Evolutionary conservation across 2,797 vertebrate genomes (phyloP), one percentile per base, ranked within the genome.

Genomic region (Diglossa cyanea): DNA sequence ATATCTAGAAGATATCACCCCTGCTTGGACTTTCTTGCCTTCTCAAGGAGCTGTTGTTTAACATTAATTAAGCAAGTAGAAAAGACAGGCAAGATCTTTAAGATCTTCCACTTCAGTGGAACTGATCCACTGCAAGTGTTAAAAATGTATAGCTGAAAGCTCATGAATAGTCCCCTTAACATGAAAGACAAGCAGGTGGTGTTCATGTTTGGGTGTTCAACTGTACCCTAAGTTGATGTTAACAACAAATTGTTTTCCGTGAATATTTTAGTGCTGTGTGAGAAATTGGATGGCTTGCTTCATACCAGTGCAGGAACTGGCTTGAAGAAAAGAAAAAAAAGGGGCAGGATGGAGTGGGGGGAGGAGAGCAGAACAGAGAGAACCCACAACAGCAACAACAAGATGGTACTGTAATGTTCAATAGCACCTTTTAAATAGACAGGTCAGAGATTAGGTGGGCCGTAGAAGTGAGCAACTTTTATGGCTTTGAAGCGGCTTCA

Each of bases 241-340:
- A 71, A 74, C 16, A 71, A 39, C 15, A 55, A 50, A 35, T 25
- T 57, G 11, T 30, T 78, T 71, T 63, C 21, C 1, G 4, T 67
- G 48, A 47, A 24, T 63, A 24, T 72, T 89, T 67, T 55, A 75
- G 13, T 67, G 28, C 9, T 28, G 1, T 40, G 8, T 54, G 25
- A 82, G 42, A 90, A 78, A 82, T 33, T 8, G 11, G 12, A 48
- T 68, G 60, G 18, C 13, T 79, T 74, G 8, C n/a, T 70, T 78
- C 28, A 14, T 19, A 31, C 5, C 0, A 0, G 31, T 53, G 24
- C 16, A 39, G 33, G 5, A 87, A 75, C 12, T 55, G 33, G 8
- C 23, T 67, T 42, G 13, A 17, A 30, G 17, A 39, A 35, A 47
- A 47, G 45, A 47, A 24, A 45, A 24, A 17, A 17, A 26, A 9